Evolutionary conservation across 2,888 invertebrate species (phyloP), one percentile per base, ranked within the genome.

Genomic region (Lycophotia porphyrea): DNA sequence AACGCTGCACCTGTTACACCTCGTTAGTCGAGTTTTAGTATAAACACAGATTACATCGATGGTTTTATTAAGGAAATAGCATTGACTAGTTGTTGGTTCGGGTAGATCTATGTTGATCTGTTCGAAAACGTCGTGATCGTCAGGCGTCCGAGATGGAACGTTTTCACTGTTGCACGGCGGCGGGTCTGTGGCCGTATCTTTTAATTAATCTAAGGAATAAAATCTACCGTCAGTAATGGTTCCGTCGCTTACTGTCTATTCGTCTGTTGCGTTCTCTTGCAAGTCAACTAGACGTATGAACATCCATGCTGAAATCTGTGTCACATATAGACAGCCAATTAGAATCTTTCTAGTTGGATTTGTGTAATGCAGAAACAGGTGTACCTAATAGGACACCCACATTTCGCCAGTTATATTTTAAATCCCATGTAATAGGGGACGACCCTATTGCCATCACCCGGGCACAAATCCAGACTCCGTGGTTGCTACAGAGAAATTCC

Each of bases 171-270:
- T 92, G 88, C 76, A 79, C 82, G 87, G 90, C 90, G 89, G 88
- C 89, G 82, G 88, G 89, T 89, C 87, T 90, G 89, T 90, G 86
- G 88, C 88, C 90, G 88, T 96, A 96, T 96, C 96, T 94, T 96
- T 95, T 96, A 96, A 96, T 96, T 96, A 95, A 96, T 96, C 95
- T 95, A 77, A 90, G 93, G 93, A 94, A 93, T 94, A 94, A 93
- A 94, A 95, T 95, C 92, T 94, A 91, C 89, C 90, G 90, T 90
- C 91, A 84, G 91, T 94, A 94, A 93, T 93, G 90, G 93, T 93
- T 93, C 91, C 91, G 91, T 93, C 91, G 90, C 90, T 91, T 91
- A 91, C 87, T 89, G 88, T 89, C 87, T 83, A 87, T 87, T 88
- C 82, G 86, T 89, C 84, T 85, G 85, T 93, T 93, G 90, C 91